Evolutionary conservation across 2,888 invertebrate species (phyloP).

Genomic region (Auanema sp.): DNA sequence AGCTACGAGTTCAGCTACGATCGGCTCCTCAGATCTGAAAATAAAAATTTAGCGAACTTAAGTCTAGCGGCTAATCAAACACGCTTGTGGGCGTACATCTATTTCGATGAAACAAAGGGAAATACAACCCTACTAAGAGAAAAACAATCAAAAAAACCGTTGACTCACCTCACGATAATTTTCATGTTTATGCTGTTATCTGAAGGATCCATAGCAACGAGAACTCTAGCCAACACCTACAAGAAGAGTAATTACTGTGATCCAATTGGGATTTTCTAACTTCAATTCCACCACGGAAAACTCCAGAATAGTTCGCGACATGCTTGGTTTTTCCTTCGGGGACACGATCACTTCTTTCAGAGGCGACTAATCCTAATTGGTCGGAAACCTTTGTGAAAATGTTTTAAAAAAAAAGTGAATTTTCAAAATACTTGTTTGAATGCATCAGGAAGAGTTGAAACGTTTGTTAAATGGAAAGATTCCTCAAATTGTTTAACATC

Average conservation of each 20-base stretch:
- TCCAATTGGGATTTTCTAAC: conserved; percentile 3
- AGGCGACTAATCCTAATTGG: conserved; percentile 82
- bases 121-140: too few relatives aligned
- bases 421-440: conserved; percentile 36
- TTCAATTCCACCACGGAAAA: conserved; percentile 80
- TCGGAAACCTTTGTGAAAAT: conserved; percentile 67
- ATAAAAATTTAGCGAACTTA: not conserved
- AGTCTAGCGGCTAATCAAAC: not conserved
- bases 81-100: not conserved
- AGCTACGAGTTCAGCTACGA: conserved; percentile 40
- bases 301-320: conserved; percentile 79
- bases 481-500: conserved; percentile 75
- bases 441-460: conserved; percentile 72
- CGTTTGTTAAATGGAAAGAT: conserved; percentile 83
- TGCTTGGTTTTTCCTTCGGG: conserved; percentile 82
- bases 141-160: not conserved
- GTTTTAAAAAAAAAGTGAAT: too few relatives aligned
- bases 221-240: conserved; percentile 52
- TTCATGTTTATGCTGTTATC: conserved; percentile 59
- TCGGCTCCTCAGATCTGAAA: conserved; percentile 37
- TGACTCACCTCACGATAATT: conserved; percentile 51
- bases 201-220: conserved; percentile 54
- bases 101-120: conserved; percentile 3
- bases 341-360: conserved; percentile 81
- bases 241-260: not conserved